Base-by-base conservation (phyloP, 2,888 invertebrate genomes). In the Holacanthella duospinosa region DNA sequence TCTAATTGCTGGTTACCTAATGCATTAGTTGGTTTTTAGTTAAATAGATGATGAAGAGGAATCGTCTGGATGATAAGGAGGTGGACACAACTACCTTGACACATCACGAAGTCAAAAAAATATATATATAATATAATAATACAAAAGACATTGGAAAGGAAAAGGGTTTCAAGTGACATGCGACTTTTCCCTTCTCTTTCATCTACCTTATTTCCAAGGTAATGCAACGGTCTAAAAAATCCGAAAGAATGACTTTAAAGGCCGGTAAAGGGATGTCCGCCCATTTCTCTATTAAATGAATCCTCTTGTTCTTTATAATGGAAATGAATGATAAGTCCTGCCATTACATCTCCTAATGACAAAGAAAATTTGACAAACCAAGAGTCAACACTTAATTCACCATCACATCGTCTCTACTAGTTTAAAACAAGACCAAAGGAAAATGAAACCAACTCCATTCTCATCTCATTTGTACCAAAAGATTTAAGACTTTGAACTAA, bases 141-240 rank as follows among this genome's bases (percentile, higher is more conserved):
- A n/a, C n/a, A n/a, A n/a, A n/a, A n/a, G n/a, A n/a, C n/a, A n/a
- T n/a, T n/a, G n/a, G n/a, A n/a, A n/a, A n/a, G n/a, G n/a, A 21
- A 48, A 48, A 48, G 48, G 48, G 48, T 48, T 48, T 48, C 48
- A n/a, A 48, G 21, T 48, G 48, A 48, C 48, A 48, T n/a, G 48
- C 12, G 48, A 48, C 48, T 48, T 21, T n/a, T 48, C 4, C 4
- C n/a, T n/a, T 48, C 4, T 21, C 48, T n/a, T 48, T n/a, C 12
- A 4, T 48, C 48, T 36, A 6, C 36, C 36, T 16, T 12, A 16
- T 6, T 36, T 36, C 36, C 16, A 6, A 12, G 36, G 36, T n/a
- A n/a, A n/a, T n/a, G n/a, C n/a, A n/a, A n/a, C n/a, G n/a, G n/a
- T n/a, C n/a, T n/a, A n/a, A n/a, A n/a, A n/a, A n/a, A n/a, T n/a